A percentile compares a stretch with the other conserved stretches of the same genome.
These are phyloP conservation scores for Bombus turneri DNA, from an alignment of 1,140 invertebrate genomes.

Conservation along the genomic window DNA sequence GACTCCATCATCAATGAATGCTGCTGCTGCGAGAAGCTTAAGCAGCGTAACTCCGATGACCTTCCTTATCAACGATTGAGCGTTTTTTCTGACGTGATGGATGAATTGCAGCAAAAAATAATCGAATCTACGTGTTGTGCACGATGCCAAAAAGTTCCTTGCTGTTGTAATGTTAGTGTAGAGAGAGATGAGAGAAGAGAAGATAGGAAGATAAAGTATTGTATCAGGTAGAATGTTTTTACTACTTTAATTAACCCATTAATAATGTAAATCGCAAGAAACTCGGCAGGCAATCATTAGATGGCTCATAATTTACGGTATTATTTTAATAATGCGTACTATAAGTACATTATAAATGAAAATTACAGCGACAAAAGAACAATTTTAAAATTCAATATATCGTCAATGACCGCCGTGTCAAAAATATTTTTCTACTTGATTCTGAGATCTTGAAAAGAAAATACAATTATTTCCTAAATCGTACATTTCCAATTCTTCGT, in stretches of 20 bases:
- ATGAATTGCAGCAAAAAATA: slow-evolving; percentile 72
- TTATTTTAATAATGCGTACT: too few relatives aligned
- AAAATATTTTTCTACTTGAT: too few relatives aligned
- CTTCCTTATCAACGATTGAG: slow-evolving; percentile 67
- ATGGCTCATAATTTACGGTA: too few relatives aligned
- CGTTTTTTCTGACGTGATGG: slow-evolving; percentile 73
- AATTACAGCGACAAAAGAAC: too few relatives aligned
- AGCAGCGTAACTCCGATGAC: slow-evolving; percentile 54
- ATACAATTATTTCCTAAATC: too few relatives aligned
- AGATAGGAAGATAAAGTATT: slow-evolving; percentile 33
- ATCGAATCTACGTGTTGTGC: slow-evolving; percentile 60
- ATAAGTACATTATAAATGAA: too few relatives aligned
- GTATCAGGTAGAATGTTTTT: slow-evolving; percentile 31
- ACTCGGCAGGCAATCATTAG: too few relatives aligned
- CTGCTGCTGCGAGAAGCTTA: slow-evolving; percentile 50
- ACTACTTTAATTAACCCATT: background rate
- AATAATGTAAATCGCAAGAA: background rate
- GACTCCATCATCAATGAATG: slow-evolving; percentile 44
- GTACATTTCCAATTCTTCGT: background rate
- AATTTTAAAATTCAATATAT: background rate
- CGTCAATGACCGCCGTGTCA: background rate
- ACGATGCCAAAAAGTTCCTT: slow-evolving; percentile 60
- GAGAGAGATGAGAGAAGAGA: slow-evolving; percentile 31
- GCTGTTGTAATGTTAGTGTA: slow-evolving; percentile 53
- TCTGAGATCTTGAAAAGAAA: too few relatives aligned